Evolutionary conservation across 2,797 vertebrate species (phyloP).

Genomic region (Alosa sapidissima): DNA sequence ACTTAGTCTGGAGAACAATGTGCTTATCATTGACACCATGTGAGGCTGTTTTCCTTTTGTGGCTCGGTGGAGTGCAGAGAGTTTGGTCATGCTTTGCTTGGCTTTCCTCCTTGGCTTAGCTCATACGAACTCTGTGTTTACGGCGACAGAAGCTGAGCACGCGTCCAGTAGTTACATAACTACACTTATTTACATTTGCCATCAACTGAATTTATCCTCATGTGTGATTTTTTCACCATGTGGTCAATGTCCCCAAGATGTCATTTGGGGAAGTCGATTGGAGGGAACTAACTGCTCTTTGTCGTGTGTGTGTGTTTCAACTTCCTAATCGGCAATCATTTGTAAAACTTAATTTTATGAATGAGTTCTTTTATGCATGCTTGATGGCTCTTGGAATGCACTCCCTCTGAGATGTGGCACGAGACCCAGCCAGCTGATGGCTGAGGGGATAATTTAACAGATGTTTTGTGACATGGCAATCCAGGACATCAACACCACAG

Average conservation of each 20-base stretch:
- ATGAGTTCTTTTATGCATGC: neutral
- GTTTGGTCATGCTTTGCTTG: neutral
- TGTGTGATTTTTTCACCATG: neutral
- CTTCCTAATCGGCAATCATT: neutral
- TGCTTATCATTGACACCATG: constrained; percentile 14
- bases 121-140: constrained; percentile 18
- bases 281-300: neutral
- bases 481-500: neutral
- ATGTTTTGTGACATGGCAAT: neutral
- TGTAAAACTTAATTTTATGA: neutral
- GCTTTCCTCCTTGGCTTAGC: neutral
- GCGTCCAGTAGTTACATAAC: constrained; percentile 9
- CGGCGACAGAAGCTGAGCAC: neutral
- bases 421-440: neutral
- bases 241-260: neutral
- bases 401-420: neutral
- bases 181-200: constrained; percentile 19
- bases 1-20: neutral
- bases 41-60: constrained; percentile 15
- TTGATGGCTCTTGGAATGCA: neutral
- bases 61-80: neutral
- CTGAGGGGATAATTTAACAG: neutral
- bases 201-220: neutral
- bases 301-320: neutral
- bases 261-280: neutral